Conservation (phyloP, 2,888 invertebrate genomes). For the Phoronis australis region DNA sequence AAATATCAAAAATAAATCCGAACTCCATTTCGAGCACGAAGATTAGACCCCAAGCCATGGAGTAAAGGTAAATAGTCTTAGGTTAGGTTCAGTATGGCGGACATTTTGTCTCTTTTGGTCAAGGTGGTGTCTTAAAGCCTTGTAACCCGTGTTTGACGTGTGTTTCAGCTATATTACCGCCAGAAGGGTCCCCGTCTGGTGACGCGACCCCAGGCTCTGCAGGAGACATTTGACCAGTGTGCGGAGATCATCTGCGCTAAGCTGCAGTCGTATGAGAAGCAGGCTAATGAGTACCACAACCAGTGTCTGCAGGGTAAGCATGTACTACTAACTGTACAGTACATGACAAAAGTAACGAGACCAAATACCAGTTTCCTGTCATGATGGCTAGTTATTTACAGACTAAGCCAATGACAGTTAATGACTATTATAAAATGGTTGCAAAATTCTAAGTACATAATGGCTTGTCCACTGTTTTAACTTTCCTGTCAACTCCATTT, state of each 20-base stretch:
- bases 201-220: conserved; percentile 48
- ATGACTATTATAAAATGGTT: background rate
- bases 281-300: conserved; percentile 49
- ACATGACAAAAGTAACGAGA: background rate
- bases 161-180: conserved; percentile 43
- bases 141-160: conserved; percentile 4
- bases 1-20: too few species aligned
- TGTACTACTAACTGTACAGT: too few species aligned
- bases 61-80: too few species aligned
- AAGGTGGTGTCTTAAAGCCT: background rate
- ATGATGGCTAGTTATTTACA: background rate
- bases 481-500: background rate
- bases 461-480: background rate
- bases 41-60: too few species aligned
- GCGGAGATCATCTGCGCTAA: conserved; percentile 44
- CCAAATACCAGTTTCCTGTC: background rate
- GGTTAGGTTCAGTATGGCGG: too few species aligned
- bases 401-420: background rate
- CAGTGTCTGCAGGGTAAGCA: conserved; percentile 48
- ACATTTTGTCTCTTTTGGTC: background rate
- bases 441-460: background rate
- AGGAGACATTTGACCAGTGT: conserved; percentile 49
- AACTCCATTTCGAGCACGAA: too few species aligned
- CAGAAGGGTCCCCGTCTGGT: conserved; percentile 45
- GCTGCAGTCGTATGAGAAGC: conserved; percentile 45